Conservation (phyloP, 2,888 invertebrate genomes). For the Cosmopolites sordidus region DNA sequence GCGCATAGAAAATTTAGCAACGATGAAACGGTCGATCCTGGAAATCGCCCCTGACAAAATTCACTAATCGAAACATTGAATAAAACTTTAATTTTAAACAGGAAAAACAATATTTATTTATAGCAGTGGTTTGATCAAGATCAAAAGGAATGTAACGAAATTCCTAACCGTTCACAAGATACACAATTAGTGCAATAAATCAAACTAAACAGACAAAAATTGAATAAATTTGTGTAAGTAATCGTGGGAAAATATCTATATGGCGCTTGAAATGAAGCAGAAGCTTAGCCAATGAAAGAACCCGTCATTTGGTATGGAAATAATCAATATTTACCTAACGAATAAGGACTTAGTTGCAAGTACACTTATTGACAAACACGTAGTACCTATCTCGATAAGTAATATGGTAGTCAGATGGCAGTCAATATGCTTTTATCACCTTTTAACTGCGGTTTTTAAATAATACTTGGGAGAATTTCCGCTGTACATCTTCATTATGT, state of each 20-base stretch:
- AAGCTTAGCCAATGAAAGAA: neutral
- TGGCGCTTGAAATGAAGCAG: conserved; percentile 18
- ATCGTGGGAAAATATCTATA: conserved; percentile 22
- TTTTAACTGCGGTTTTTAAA: neutral
- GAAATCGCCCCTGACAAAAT: no score
- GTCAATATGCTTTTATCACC: conserved; percentile 10
- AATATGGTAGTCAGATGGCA: conserved; percentile 3
- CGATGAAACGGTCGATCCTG: no score
- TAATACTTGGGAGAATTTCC: no score
- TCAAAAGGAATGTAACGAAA: no score
- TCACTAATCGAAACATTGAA: no score
- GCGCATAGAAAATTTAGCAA: no score
- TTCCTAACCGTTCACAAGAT: no score
- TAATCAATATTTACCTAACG: conserved; percentile 22
- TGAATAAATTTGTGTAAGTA: conserved; percentile 7
- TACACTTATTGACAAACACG: conserved; percentile 22
- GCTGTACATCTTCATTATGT: no score
- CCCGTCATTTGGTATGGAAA: conserved; percentile 15
- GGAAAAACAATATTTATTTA: no score
- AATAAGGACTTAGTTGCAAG: conserved; percentile 18
- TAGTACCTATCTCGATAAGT: conserved; percentile 1
- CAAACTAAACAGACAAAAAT: neutral
- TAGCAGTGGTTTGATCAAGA: no score
- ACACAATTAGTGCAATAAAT: no score
- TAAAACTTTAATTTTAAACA: no score